Base-by-base conservation (phyloP, 2,797 vertebrate genomes). In the Pantherophis alleghaniensis region DNA sequence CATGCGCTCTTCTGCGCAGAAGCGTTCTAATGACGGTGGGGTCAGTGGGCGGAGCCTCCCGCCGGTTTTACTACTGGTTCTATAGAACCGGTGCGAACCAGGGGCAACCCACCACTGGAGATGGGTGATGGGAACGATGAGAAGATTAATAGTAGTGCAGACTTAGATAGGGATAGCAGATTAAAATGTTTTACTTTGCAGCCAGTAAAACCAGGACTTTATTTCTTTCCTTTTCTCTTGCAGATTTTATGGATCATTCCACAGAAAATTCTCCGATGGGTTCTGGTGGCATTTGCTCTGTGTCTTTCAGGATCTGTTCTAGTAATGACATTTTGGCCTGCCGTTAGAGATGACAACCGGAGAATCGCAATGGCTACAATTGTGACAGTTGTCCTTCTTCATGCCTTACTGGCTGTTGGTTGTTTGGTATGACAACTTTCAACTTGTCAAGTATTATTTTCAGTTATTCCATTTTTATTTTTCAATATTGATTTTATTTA, bases 301-400 rank as follows among this genome's bases (percentile, higher is more conserved):
- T 98, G 98, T 96, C 97, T 99, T 87, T 99, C 99, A 0, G 99
- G 99, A 26, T 99, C 99, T 0, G 98, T 99, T 91, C 96, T 99
- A 96, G 97, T 98, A 60, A 97, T 99, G 98, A 99, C 99, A 0
- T 99, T 99, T 95, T 99, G 98, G 99, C 99, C 99, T 0, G 99
- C 99, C 0, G 98, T 99, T 92, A 98, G 98, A 4, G 98, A 99
- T 0, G 99, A 99, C 97, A 98, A 98, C 92, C 98, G 98, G 79
- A 98, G 98, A 88, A 90, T 99, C 1, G 98, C 98, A 0, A 91
- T 99, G 88, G 97, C 98, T 1, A 98, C 98, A 0, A 93, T 99
- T 57, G 96, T 97, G 11, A 93, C 97, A 10, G 97, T 99, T 24
- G 93, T 99, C 87, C 86, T 98, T 93, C 98, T 99, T 86, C 99